Evolutionary conservation across 2,888 invertebrate species (phyloP).

Genomic region (Cantharis nigra): DNA sequence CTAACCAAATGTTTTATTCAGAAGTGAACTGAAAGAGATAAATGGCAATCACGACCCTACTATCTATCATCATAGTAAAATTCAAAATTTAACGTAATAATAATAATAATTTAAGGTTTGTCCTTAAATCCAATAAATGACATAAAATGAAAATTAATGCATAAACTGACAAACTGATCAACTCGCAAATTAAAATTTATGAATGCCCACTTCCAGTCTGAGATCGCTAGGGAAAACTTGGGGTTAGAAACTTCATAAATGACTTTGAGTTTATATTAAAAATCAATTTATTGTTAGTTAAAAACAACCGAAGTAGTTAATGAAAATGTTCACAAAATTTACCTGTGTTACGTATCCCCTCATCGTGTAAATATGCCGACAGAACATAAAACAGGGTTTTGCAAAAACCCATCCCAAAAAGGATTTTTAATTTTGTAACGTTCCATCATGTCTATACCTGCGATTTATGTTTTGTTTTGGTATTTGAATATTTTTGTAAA

Average conservation of each 20-base stretch:
- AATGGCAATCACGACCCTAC: conserved; percentile 10
- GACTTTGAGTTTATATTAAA: not conserved
- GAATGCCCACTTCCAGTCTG: conserved; percentile 14
- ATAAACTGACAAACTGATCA: conserved; percentile 31
- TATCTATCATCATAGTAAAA: conserved; percentile 19
- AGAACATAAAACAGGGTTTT: conserved; percentile 19
- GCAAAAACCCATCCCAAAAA: conserved; percentile 24
- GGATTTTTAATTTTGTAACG: conserved; percentile 27
- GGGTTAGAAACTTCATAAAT: conserved; percentile 1
- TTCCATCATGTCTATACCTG: conserved; percentile 21
- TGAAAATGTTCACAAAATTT: not conserved
- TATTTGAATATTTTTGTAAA: conserved; percentile 16
- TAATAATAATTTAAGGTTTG: conserved; percentile 14
- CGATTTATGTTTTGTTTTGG: conserved; percentile 17
- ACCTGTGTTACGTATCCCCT: conserved; percentile 10
- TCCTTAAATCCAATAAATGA: conserved; percentile 23
- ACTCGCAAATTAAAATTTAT: conserved; percentile 31
- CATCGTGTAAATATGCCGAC: conserved; percentile 12
- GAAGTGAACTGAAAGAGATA: conserved; percentile 6
- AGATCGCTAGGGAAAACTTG: conserved; percentile 5
- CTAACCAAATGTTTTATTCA: conserved; percentile 10
- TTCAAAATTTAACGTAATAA: conserved; percentile 11
- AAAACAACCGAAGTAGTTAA: not conserved
- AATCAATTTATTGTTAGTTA: not conserved
- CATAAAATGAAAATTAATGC: conserved; percentile 30